phyloP scores from a whole-genome alignment of 2,888 invertebrate genomes.

The Noctua janthina region DNA sequence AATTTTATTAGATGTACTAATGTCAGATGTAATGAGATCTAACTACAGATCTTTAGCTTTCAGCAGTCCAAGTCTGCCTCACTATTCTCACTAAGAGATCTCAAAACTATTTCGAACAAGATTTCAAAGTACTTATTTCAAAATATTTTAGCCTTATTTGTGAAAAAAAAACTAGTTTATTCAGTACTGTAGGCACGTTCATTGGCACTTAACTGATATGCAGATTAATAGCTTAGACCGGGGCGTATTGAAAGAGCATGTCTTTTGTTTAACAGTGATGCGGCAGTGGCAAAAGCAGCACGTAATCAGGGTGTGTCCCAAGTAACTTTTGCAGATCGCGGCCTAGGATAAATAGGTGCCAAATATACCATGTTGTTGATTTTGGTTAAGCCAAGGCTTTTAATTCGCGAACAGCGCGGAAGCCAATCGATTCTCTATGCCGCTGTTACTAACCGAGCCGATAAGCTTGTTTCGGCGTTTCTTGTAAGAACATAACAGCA shows the following conservation, averaged over 20 bases:
- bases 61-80: too few species aligned
- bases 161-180: background rate
- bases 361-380: background rate
- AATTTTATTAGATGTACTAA: too few species aligned
- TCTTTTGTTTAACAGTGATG: background rate
- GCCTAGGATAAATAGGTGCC: background rate
- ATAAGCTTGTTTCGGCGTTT: background rate
- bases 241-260: background rate
- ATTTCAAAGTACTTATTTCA: background rate
- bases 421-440: background rate
- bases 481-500: background rate
- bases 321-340: background rate
- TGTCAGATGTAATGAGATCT: too few species aligned
- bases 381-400: background rate
- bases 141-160: background rate
- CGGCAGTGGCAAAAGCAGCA: background rate
- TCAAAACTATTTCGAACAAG: too few species aligned
- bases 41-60: too few species aligned
- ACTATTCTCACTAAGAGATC: too few species aligned
- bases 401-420: slow-evolving; percentile 2
- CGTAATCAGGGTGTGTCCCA: background rate
- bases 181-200: background rate
- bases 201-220: background rate
- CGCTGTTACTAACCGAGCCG: slow-evolving; percentile 3
- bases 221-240: background rate